Conservation (phyloP, 1,140 invertebrate species). For the Drosophila nigrodunni region DNA sequence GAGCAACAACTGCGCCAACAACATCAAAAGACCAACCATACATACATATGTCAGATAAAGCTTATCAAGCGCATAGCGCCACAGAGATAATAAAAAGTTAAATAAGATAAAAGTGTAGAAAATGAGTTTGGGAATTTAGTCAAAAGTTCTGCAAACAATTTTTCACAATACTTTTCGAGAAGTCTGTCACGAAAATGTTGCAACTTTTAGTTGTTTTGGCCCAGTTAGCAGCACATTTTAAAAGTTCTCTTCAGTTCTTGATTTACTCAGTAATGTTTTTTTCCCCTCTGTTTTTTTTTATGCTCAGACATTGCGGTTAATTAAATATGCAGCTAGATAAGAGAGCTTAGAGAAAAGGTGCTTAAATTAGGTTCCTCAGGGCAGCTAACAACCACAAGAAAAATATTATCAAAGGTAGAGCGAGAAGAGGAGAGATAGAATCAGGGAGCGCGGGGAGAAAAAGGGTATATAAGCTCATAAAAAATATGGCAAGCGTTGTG, state of each 20-base stretch:
- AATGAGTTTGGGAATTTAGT: slow-evolving; percentile 37
- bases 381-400: slow-evolving; percentile 1
- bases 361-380: slow-evolving; percentile 55
- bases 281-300: slow-evolving; percentile 20
- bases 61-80: slow-evolving; percentile 61
- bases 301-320: slow-evolving; percentile 62
- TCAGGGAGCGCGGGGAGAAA: slow-evolving; percentile 38
- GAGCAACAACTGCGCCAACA: slow-evolving; percentile 10
- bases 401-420: slow-evolving; percentile 1
- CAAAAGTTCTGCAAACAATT: slow-evolving; percentile 7
- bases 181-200: slow-evolving; percentile 52
- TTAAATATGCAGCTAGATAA: slow-evolving; percentile 79
- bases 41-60: slow-evolving; percentile 75
- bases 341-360: slow-evolving; percentile 72
- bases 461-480: slow-evolving; percentile 80
- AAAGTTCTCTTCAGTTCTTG: slow-evolving; percentile 27
- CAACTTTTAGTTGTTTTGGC: slow-evolving; percentile 52
- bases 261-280: slow-evolving; percentile 30
- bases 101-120: slow-evolving; percentile 68
- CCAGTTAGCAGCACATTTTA: slow-evolving; percentile 44
- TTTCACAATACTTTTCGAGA: slow-evolving; percentile 5
- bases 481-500: slow-evolving; percentile 73
- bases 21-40: slow-evolving; percentile 44
- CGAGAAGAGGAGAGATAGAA: slow-evolving; percentile 13
- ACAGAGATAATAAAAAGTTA: slow-evolving; percentile 73